A percentile compares a stretch with the other conserved stretches of the same genome.
phyloP scores from a whole-genome alignment of 2,113 vertebrate genomes.

The Podilymbus podiceps region DNA sequence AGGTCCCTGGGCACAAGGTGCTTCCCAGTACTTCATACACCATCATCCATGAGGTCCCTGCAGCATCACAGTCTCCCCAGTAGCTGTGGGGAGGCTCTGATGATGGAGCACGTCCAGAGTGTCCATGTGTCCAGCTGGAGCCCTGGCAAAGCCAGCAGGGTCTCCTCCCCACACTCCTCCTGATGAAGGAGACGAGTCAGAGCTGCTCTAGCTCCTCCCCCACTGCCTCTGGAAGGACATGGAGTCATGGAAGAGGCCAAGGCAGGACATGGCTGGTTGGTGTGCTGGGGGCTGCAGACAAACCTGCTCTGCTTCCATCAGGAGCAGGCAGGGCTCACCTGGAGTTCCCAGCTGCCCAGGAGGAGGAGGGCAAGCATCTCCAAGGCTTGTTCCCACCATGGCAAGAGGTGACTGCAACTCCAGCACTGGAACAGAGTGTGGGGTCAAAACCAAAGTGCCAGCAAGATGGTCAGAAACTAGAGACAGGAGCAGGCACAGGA shows the following conservation, averaged over 20 bases:
- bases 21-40: not conserved
- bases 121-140: not conserved
- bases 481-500: not conserved
- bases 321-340: not conserved
- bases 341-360: not conserved
- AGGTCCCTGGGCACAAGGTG: not conserved
- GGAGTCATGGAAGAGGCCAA: not conserved
- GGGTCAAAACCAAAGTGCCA: not conserved
- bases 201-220: not conserved
- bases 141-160: not conserved
- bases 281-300: fast-evolving
- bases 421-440: not conserved
- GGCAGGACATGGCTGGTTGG: not conserved
- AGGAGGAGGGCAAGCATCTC: not conserved
- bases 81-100: not conserved
- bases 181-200: not conserved
- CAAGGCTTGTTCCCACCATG: not conserved
- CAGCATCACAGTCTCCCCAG: not conserved
- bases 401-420: not conserved
- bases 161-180: not conserved
- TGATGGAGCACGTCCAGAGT: not conserved
- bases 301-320: not conserved
- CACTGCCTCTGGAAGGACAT: not conserved
- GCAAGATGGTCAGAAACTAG: not conserved
- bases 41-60: not conserved